A percentile compares a stretch with the other conserved stretches of the same genome.
phyloP scores from a whole-genome alignment of 1,140 invertebrate species.

The Diachasmimorpha longicaudata region DNA sequence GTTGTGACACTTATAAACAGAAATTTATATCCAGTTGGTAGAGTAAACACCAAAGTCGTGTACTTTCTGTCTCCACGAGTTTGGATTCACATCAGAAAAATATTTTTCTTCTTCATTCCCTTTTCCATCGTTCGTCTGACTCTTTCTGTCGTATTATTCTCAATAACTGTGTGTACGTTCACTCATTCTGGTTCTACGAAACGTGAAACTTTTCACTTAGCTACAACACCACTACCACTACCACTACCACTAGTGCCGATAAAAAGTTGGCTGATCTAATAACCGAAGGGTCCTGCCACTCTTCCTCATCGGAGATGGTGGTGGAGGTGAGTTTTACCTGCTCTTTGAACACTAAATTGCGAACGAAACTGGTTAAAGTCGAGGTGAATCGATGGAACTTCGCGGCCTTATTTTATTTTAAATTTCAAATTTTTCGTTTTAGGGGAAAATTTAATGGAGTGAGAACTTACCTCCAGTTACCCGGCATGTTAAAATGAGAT shows the following conservation, averaged over 20 bases:
- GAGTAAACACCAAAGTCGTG: conserved; percentile 45
- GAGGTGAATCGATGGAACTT: not conserved
- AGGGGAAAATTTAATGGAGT: not conserved
- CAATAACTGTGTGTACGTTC: conserved; percentile 12
- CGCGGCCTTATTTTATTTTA: not conserved
- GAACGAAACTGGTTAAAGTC: not conserved
- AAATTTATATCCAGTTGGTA: conserved; percentile 55
- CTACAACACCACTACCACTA: conserved; percentile 19
- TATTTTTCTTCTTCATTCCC: not conserved
- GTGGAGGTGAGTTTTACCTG: not conserved
- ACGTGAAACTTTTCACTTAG: conserved; percentile 55
- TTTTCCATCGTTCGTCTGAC: not conserved
- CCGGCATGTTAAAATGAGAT: conserved; percentile 67
- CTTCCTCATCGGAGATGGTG: not conserved
- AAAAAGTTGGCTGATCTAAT: conserved; percentile 55
- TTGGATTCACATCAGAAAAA: not conserved
- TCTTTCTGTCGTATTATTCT: conserved; percentile 12
- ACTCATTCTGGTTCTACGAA: conserved; percentile 24
- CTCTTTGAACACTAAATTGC: not conserved
- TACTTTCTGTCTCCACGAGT: not conserved
- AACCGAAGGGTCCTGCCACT: conserved; percentile 39
- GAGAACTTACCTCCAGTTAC: conserved; percentile 67
- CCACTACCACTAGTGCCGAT: conserved; percentile 33
- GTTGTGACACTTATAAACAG: conserved; percentile 55
- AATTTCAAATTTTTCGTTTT: not conserved